phyloP scores from a whole-genome alignment of 1,140 invertebrate genomes.

The Bombus vancouverensis region DNA sequence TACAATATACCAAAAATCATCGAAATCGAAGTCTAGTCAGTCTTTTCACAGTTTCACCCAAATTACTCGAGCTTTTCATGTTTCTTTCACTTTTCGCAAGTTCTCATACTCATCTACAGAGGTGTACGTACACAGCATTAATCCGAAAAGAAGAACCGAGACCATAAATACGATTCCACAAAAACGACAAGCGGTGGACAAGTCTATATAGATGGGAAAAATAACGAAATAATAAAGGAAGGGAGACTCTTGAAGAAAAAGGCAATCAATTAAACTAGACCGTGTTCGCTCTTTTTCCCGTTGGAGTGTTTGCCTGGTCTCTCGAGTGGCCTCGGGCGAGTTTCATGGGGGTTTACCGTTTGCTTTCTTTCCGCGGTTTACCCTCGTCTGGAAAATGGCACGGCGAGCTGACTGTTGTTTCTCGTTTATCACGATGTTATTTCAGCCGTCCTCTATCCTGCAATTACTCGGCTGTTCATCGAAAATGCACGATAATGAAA shows the following conservation, averaged over 20 bases:
- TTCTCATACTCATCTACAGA: too few relatives aligned
- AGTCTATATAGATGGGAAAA: background rate
- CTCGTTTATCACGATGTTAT: conserved; percentile 71
- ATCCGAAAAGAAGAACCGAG: background rate
- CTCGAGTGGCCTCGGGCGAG: conserved; percentile 63
- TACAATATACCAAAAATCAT: too few relatives aligned
- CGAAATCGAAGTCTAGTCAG: too few relatives aligned
- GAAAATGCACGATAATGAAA: conserved; percentile 46
- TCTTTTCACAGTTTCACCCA: too few relatives aligned
- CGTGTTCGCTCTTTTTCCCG: conserved; percentile 44
- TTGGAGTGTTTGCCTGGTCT: conserved; percentile 74
- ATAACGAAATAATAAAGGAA: conserved; percentile 16
- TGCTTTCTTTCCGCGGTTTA: conserved; percentile 61
- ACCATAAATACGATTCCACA: background rate
- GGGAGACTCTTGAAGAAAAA: conserved; percentile 54
- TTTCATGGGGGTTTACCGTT: conserved; percentile 58
- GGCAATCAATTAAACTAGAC: conserved; percentile 76
- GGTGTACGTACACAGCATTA: background rate
- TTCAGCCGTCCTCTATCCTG: conserved; percentile 55
- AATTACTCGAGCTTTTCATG: too few relatives aligned
- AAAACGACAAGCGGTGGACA: too few relatives aligned
- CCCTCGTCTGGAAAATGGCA: conserved; percentile 45
- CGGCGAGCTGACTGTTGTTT: conserved; percentile 58
- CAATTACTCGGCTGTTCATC: conserved; percentile 42
- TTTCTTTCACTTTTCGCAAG: too few relatives aligned